Evolutionary conservation across 2,797 vertebrate species (phyloP).

Genomic region (Buphagus erythrorhynchus): DNA sequence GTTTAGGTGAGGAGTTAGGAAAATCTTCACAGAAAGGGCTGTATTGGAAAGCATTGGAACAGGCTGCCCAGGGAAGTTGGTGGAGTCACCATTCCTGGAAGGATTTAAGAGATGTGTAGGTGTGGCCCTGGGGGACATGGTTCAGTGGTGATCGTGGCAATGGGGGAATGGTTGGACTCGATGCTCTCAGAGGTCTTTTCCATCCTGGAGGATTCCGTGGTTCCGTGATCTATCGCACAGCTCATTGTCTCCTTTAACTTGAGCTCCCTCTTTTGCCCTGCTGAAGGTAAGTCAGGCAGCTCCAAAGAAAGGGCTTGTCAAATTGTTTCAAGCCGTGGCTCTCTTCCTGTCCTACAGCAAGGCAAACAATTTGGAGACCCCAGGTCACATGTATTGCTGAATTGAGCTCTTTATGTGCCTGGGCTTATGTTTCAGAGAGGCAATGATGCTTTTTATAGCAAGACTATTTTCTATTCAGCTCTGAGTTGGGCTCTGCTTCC

Average conservation of each 20-base stretch:
- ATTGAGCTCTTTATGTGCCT: background rate
- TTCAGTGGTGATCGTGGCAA: background rate
- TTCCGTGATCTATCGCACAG: accelerated
- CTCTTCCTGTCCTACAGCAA: slow-evolving; percentile 1
- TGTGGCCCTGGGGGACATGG: background rate
- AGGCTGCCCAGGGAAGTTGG: background rate
- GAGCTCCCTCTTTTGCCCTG: slow-evolving; percentile 58
- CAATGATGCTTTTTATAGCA: background rate
- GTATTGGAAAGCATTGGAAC: background rate
- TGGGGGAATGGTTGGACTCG: background rate
- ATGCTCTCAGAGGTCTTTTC: background rate
- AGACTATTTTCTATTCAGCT: background rate
- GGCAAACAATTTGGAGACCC: slow-evolving; percentile 19
- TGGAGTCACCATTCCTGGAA: too few species aligned
- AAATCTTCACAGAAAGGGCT: background rate
- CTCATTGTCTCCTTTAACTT: background rate
- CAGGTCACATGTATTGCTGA: background rate
- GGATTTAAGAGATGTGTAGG: accelerated
- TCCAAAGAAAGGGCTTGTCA: background rate
- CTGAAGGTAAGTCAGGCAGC: slow-evolving; percentile 40
- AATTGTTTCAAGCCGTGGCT: background rate
- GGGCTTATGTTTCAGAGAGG: background rate
- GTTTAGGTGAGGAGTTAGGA: background rate
- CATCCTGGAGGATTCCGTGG: background rate
- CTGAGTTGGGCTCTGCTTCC: background rate